Evolutionary conservation across 2,113 vertebrate species (phyloP).

Genomic region (Pyrgilauda ruficollis): DNA sequence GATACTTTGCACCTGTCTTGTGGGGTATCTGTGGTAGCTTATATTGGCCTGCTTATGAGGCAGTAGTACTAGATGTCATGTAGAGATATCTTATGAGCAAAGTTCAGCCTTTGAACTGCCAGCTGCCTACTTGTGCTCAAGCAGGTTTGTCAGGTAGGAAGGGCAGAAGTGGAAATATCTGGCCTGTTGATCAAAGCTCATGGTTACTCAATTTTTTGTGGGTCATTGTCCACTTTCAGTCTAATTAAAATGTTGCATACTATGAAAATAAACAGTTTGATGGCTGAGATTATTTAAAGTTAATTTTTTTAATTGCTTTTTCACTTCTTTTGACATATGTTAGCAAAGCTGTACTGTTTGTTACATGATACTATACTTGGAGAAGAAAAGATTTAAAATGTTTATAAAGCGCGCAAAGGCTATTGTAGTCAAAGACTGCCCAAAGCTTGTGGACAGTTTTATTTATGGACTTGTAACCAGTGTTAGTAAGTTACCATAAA

Average conservation of each 20-base stretch:
- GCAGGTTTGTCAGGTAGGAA: not conserved
- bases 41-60: not conserved
- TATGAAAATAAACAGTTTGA: not conserved
- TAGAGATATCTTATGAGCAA: not conserved
- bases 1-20: not conserved
- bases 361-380: not conserved
- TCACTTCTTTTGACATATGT: not conserved
- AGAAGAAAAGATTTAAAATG: not conserved
- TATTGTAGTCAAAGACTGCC: not conserved
- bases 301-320: not conserved
- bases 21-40: not conserved
- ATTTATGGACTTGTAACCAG: not conserved
- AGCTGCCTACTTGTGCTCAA: not conserved
- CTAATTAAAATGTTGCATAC: not conserved
- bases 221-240: not conserved
- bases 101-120: not conserved
- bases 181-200: not conserved
- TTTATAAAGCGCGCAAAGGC: not conserved
- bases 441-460: not conserved
- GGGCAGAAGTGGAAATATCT: not conserved
- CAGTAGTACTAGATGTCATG: not conserved
- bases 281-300: not conserved
- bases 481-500: not conserved
- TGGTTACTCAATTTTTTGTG: not conserved
- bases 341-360: not conserved